Evolutionary conservation across 2,888 invertebrate species (phyloP).

Genomic region (Dryocosmus kuriphilus): DNA sequence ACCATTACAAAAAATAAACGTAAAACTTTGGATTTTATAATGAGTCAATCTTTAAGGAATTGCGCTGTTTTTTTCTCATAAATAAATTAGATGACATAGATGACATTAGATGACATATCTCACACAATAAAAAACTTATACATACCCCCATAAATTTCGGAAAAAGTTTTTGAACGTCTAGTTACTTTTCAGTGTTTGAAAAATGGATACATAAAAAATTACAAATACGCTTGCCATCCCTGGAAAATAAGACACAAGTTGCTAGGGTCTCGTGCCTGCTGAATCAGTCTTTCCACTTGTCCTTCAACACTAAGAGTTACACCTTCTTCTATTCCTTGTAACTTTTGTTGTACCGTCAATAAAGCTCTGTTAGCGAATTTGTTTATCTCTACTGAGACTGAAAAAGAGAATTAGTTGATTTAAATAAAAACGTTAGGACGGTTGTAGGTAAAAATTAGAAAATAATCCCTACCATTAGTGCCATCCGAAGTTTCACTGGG

Average conservation of each 20-base stretch:
- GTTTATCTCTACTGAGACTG: conserved; percentile 65
- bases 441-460: neutral
- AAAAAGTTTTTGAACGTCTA: neutral
- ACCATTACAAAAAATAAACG: neutral
- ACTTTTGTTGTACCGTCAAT: conserved; percentile 88
- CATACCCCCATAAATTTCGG: neutral
- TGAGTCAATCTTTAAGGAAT: too few relatives aligned
- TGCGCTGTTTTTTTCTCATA: too few relatives aligned
- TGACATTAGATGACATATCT: neutral
- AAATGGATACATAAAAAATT: conserved; percentile 61
- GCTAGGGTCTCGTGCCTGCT: conserved; percentile 87
- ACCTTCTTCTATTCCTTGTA: conserved; percentile 90
- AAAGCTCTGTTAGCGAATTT: conserved; percentile 90
- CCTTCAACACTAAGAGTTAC: conserved; percentile 84
- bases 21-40: too few relatives aligned
- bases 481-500: conserved; percentile 51
- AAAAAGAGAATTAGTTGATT: neutral
- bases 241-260: conserved; percentile 87
- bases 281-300: conserved; percentile 89
- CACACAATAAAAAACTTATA: neutral
- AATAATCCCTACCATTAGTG: conserved; percentile 32
- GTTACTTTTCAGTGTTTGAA: too few relatives aligned
- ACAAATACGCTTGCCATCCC: conserved; percentile 95
- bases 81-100: too few relatives aligned
- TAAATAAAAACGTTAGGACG: neutral